Base-by-base conservation (phyloP, 2,888 invertebrate species). In the Campopleginae sp. region DNA sequence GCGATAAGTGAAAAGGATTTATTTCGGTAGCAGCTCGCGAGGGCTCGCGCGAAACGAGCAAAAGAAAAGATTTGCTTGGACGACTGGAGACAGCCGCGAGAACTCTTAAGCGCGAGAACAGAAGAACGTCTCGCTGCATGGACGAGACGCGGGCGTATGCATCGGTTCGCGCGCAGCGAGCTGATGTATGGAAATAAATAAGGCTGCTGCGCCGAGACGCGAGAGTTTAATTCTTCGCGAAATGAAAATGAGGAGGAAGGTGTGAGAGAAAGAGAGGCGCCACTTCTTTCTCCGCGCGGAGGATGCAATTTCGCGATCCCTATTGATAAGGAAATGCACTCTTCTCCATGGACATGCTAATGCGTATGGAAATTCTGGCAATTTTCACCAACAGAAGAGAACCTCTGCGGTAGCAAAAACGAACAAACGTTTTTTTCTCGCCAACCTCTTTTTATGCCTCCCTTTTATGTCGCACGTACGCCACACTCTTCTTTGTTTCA, bases 271-370 rank as follows among this genome's bases (percentile, higher is more conserved):
- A 74, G 44, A 70, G 74, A 70, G 76, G 71, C 79, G 65, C 46
- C 58, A 46, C 46, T 81, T 54, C 48, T 51, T 48, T 76, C 38
- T 48, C 48, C 8, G 10, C 19, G 42, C 27, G 51, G 6, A 80
- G 33, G 8, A n/a, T 14, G 63, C 74, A 46, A 58, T 80, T 76
- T 77, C 74, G 82, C 63, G 38, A 38, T 58, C 75, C 63, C 70
- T 82, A 89, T 89, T 89, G 88, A 90, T 89, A 90, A 90, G 90
- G 89, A 89, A 89, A 89, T 90, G 85, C 89, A 86, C 84, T 80
- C 68, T 44, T 38, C 77, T 86, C 88, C 86, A 88, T 91, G 89
- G 91, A 89, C 86, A 91, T 92, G 91, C 89, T 90, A 92, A 92
- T 91, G 86, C 38, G 38, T 91, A 91, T 90, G 92, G 89, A 91